These are phyloP conservation scores for Laothoe populi DNA, from an alignment of 2,888 invertebrate genomes.

Conservation along the genomic window DNA sequence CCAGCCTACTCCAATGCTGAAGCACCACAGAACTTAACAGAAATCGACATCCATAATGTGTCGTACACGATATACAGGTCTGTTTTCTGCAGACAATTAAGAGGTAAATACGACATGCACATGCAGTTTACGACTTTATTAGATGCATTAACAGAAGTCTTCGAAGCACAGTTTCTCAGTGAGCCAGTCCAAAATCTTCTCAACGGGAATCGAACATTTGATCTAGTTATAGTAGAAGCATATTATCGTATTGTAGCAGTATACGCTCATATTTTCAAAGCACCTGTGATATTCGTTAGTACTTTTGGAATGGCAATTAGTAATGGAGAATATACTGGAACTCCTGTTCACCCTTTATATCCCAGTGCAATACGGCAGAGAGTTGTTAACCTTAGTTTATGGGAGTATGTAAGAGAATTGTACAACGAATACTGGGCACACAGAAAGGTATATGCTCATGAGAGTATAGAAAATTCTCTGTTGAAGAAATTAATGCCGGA, in stretches of 20 bases:
- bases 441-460: slow-evolving; percentile 27
- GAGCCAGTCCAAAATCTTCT: slow-evolving; percentile 26
- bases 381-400: slow-evolving; percentile 34
- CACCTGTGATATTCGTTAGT: slow-evolving; percentile 44
- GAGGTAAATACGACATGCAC: slow-evolving; percentile 37
- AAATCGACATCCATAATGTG: slow-evolving; percentile 16
- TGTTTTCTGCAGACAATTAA: background rate
- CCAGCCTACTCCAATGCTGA: slow-evolving; percentile 35
- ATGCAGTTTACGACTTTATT: slow-evolving; percentile 27
- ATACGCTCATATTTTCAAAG: slow-evolving; percentile 41
- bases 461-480: slow-evolving; percentile 38
- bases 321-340: slow-evolving; percentile 41
- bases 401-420: slow-evolving; percentile 39
- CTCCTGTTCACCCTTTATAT: slow-evolving; percentile 44
- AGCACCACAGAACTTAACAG: slow-evolving; percentile 4
- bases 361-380: slow-evolving; percentile 39
- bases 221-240: slow-evolving; percentile 49
- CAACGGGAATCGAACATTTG: slow-evolving; percentile 47
- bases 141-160: slow-evolving; percentile 18
- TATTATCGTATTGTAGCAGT: slow-evolving; percentile 40
- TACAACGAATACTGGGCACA: slow-evolving; percentile 39
- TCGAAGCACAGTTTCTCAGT: slow-evolving; percentile 25
- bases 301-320: slow-evolving; percentile 39
- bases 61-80: background rate
- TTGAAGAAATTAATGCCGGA: slow-evolving; percentile 41